Evolutionary conservation across 2,888 invertebrate species (phyloP).

Genomic region (Seira musarum): DNA sequence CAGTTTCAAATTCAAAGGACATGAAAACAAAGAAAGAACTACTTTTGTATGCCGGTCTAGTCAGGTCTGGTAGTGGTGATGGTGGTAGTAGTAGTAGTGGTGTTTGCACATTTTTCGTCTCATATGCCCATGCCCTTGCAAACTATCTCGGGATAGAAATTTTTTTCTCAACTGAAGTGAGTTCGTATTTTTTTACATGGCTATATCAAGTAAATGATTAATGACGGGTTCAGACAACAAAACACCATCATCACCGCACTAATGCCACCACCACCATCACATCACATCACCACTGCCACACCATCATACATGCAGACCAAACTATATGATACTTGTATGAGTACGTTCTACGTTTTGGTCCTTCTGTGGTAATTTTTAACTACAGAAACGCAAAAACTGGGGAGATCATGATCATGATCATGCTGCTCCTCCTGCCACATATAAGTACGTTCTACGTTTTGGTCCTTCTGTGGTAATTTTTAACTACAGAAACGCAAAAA

Average conservation of each 20-base stretch:
- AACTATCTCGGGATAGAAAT: constrained; percentile 8
- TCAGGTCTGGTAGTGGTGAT: too few species aligned
- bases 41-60: too few species aligned
- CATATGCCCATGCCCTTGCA: constrained; percentile 15
- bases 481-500: too few species aligned
- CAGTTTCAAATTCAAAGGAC: constrained; percentile 7
- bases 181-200: not conserved
- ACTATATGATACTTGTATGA: too few species aligned
- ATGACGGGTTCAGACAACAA: constrained; percentile 54
- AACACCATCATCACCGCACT: constrained; percentile 32
- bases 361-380: too few species aligned
- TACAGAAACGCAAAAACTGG: too few species aligned
- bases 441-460: too few species aligned
- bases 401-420: too few species aligned
- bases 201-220: constrained; percentile 58
- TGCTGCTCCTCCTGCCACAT: too few species aligned
- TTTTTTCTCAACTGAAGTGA: constrained; percentile 21
- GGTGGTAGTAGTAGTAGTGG: not conserved
- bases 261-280: constrained; percentile 14
- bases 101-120: not conserved
- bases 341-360: too few species aligned
- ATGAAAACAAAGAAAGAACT: not conserved
- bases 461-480: too few species aligned
- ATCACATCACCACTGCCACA: constrained; percentile 10
- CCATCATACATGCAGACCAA: constrained; percentile 7